Base-by-base conservation (phyloP, 2,888 invertebrate genomes). In the Scaptomyza polygonia region DNA sequence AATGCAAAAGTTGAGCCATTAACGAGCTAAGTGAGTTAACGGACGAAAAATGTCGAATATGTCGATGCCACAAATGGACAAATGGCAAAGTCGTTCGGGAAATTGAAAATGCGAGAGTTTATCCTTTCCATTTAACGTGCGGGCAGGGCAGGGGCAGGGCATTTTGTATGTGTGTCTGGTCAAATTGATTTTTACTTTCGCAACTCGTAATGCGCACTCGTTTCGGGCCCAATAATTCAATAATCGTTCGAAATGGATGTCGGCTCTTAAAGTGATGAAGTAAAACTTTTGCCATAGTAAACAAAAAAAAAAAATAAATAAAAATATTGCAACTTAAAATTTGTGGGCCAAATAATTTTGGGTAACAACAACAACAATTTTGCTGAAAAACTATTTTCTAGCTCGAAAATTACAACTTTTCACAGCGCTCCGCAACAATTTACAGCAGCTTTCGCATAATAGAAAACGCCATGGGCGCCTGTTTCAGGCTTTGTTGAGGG, bases 161-260 rank as follows among this genome's bases (percentile, higher is more conserved):
- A 59, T 61, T 53, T 43, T 14, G 14, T 36, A 3, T 36, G 14
- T 8, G 8, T 43, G 14, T 61, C 56, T 42, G 75, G 57, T 63
- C 44, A 58, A 87, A 85, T 82, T 87, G 85, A 87, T 85, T 87
- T 85, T 79, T 54, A 54, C 67, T 84, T 39, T 58, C 40, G 67
- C 62, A 39, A 39, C 66, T 59, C 72, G 72, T 75, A 83, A 85
- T 84, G 59, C 72, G 59, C 72, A 75, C 48, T 36, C 12, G 78
- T 39, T 49, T 12, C 43, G 56, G 21, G 39, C 16, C 9, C 45
- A 62, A 61, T 52, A 72, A 72, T 57, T 72, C 36, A 71, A 76
- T 72, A 57, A 54, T 27, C 34, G 40, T 29, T 55, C 56, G 21
- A 39, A 74, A 55, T 39, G 21, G 21, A 16, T 29, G 36, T 12